Conservation (phyloP, 30 jellyfish, hydroid and myxozoan species). For the Chrysaora quinquecirrha region DNA sequence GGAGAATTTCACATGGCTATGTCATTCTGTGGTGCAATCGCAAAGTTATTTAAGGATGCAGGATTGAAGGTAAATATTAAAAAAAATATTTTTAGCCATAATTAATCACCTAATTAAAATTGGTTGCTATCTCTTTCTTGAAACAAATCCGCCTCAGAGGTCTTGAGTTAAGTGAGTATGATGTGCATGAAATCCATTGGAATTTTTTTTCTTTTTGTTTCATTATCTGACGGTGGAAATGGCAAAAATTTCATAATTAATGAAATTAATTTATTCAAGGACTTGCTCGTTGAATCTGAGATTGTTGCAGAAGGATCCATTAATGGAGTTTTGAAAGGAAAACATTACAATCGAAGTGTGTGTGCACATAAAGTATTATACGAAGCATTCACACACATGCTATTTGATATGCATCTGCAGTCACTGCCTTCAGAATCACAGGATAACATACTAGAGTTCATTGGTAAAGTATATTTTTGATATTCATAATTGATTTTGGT, state of each 20-base stretch:
- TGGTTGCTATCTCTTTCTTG: neutral
- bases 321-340: conserved; percentile 65
- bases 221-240: neutral
- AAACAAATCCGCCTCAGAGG: neutral
- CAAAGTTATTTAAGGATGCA: conserved; percentile 32
- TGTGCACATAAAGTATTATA: conserved; percentile 38
- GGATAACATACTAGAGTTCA: neutral
- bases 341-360: conserved; percentile 45
- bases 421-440: conserved; percentile 29
- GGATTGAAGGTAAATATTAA: conserved; percentile 42
- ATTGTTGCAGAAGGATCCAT: conserved; percentile 54
- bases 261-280: neutral
- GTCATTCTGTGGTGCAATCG: conserved; percentile 27
- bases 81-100: neutral
- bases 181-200: neutral
- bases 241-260: neutral
- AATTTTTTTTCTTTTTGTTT: neutral
- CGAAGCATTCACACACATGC: conserved; percentile 21
- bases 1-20: conserved; percentile 53
- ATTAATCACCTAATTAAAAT: neutral
- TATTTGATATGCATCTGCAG: conserved; percentile 13
- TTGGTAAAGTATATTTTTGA: conserved; percentile 2
- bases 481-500: too few species aligned
- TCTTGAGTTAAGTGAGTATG: neutral
- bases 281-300: conserved; percentile 59